Evolutionary conservation across 2,888 invertebrate species (phyloP).

Genomic region (Chloromyia formosa): DNA sequence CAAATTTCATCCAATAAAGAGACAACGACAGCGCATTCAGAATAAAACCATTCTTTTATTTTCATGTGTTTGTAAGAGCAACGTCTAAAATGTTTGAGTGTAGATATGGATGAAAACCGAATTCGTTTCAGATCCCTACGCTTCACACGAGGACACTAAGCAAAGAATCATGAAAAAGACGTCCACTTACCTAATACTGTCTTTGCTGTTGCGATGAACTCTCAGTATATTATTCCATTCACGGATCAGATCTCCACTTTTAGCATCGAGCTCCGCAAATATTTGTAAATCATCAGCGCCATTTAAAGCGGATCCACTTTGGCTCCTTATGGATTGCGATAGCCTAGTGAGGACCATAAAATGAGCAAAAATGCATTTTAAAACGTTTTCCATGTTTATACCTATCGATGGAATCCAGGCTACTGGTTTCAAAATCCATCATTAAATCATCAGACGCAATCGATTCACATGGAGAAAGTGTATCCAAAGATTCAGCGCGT

Average conservation of each 20-base stretch:
- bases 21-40: no score
- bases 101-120: no score
- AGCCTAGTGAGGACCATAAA: constrained; percentile 52
- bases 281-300: constrained; percentile 67
- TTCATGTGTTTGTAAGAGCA: no score
- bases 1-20: no score
- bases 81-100: no score
- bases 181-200: constrained; percentile 58
- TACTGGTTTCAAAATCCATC: constrained; percentile 79
- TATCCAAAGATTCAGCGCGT: constrained; percentile 78
- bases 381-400: no score
- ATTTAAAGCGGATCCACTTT: constrained; percentile 65
- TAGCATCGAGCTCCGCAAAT: constrained; percentile 65
- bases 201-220: constrained; percentile 61
- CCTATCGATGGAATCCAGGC: constrained; percentile 63
- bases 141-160: no score
- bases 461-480: constrained; percentile 83
- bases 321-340: constrained; percentile 60
- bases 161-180: no score
- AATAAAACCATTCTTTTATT: no score
- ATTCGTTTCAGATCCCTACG: no score
- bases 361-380: background rate
- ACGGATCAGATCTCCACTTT: constrained; percentile 66
- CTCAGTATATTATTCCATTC: constrained; percentile 68
- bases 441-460: constrained; percentile 88